Percentiles rank a stretch among this genome's conserved stretches.
Evolutionary conservation across 1,140 invertebrate species (phyloP).

Genomic region (Spodoptera frugiperda): DNA sequence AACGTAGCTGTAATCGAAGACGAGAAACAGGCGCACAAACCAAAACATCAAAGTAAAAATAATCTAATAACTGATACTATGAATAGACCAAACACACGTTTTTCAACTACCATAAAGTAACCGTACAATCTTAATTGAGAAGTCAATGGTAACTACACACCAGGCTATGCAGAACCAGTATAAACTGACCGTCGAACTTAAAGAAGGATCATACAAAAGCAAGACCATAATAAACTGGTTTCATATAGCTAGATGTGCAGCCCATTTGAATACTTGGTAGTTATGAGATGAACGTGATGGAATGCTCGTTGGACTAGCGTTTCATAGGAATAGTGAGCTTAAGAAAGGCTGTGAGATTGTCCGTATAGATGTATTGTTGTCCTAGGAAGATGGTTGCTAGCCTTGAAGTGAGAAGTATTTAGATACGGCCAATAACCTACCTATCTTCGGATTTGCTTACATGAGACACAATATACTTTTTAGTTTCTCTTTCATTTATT

Average conservation of each 20-base stretch:
- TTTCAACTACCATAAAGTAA: slow-evolving; percentile 15
- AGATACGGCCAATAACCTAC: no score
- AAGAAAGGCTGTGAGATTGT: background rate
- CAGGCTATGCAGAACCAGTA: no score
- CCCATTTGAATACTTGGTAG: slow-evolving; percentile 12
- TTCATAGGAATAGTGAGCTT: background rate
- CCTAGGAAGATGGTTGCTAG: no score
- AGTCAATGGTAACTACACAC: slow-evolving; percentile 8
- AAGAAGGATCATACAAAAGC: no score
- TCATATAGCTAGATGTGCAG: no score
- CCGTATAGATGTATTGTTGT: background rate
- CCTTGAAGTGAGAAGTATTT: no score
- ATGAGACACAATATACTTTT: no score
- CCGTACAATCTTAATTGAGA: slow-evolving; percentile 36
- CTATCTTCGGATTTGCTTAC: no score
- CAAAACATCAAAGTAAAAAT: slow-evolving; percentile 34
- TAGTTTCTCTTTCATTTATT: no score
- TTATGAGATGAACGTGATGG: slow-evolving; percentile 11
- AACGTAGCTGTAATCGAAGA: slow-evolving; percentile 17
- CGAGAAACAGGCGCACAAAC: slow-evolving; percentile 9
- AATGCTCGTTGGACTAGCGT: slow-evolving; percentile 10
- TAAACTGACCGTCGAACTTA: no score
- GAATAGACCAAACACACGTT: slow-evolving; percentile 20
- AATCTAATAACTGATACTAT: slow-evolving; percentile 33
- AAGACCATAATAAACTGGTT: no score